Evolutionary conservation across 2,888 invertebrate genomes (phyloP), one percentile per base, ranked within the genome.

Genomic region (Yponomeuta plumbellus): DNA sequence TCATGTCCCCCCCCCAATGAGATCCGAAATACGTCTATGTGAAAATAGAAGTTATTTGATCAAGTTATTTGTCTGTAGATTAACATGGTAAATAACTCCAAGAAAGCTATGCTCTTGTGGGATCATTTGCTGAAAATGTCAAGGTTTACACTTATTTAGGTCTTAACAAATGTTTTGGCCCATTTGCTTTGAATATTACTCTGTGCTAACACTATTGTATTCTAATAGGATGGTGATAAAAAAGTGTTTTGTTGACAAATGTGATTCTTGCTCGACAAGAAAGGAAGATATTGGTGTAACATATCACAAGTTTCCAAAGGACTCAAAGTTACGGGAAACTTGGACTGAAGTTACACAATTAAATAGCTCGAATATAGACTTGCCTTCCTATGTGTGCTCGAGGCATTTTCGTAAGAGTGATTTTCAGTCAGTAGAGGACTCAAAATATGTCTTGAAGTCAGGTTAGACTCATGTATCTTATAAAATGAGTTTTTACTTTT

Each of bases 231-330:
- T 94, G 94, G 93, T 92, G 72, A 80, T 82, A 70, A 93, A 93
- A 83, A 92, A 92, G 85, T 94, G 94, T 88, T 92, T 92, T 78
- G 90, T 94, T 74, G 88, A 89, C 73, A 92, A 91, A 75, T 94
- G 95, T 86, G 85, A 89, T 71, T 94, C 94, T 65, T 92, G 93
- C 78, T 93, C 94, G 52, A 87, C 88, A 68, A 90, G 93, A 77
- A 81, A 86, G 68, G 93, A 94, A 80, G 93, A 95, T 78, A 85
- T 92, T 71, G 95, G 95, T 69, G 94, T 96, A 52, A 95, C 95
- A 56, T 94, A 94, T 77, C 96, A 96, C 80, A 95, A 94, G 74
- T 94, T 95, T 75, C 96, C 96, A 2, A 93, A 93, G 79, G 94
- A 95, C 78, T 77, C 85, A 26, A 86, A 86, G 67, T 88, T 94